Conservation (phyloP, 2,888 invertebrate species). For the Aphidoletes aphidimyza region DNA sequence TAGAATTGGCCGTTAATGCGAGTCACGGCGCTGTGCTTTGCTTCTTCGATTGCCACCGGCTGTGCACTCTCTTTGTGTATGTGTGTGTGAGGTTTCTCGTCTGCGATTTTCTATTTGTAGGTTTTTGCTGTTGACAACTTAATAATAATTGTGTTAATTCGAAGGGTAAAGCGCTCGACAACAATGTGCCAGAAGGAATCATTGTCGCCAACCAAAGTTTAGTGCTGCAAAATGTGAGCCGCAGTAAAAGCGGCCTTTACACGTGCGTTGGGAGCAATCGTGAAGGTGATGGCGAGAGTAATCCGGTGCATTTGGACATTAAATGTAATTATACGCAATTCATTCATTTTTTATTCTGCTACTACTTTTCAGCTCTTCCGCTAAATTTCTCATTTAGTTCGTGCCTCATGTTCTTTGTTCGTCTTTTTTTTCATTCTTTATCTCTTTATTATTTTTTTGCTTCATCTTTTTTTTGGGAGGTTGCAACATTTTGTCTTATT, state of each 20-base stretch:
- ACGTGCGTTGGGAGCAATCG: conserved; percentile 88
- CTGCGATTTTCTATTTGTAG: background rate
- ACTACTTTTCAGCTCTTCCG: conserved; percentile 32
- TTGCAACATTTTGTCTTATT: conserved; percentile 25
- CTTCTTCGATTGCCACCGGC: background rate
- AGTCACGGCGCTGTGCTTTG: background rate
- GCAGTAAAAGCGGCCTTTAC: conserved; percentile 82
- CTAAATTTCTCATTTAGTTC: background rate
- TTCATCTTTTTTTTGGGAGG: background rate
- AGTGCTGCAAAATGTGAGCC: conserved; percentile 85
- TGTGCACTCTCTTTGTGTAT: background rate
- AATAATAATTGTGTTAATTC: conserved; percentile 55
- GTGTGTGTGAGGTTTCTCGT: too few relatives aligned
- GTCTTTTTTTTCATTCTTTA: background rate
- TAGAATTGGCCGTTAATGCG: too few relatives aligned
- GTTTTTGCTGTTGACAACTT: conserved; percentile 55
- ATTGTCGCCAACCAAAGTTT: conserved; percentile 90
- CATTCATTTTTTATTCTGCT: background rate
- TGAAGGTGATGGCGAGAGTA: conserved; percentile 87
- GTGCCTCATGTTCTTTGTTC: background rate
- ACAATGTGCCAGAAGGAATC: conserved; percentile 82
- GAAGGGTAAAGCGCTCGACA: conserved; percentile 69
- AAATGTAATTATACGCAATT: conserved; percentile 74
- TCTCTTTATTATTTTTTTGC: background rate
- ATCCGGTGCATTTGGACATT: conserved; percentile 74